phyloP scores from a whole-genome alignment of 2,113 vertebrate species.

The Cyprichromis sp. region DNA sequence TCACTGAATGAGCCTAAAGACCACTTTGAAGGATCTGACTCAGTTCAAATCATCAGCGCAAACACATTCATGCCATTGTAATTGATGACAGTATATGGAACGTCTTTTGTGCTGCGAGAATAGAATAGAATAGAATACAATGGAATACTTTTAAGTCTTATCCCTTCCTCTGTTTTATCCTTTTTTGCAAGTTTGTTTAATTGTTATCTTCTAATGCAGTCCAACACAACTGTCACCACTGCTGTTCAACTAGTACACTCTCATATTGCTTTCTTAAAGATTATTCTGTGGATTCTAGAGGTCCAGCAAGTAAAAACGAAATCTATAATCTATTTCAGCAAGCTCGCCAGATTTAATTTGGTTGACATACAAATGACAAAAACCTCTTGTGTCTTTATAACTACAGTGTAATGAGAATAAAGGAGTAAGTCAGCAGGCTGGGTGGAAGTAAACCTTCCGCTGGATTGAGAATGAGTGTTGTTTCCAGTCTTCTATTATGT shows the following conservation, averaged over 20 bases:
- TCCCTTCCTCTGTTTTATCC: not conserved
- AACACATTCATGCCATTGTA: slow-evolving; percentile 32
- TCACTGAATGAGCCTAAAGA: not conserved
- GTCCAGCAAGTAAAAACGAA: not conserved
- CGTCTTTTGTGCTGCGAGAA: not conserved
- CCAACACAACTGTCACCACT: not conserved
- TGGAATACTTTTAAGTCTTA: not conserved
- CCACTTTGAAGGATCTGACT: slow-evolving; percentile 49
- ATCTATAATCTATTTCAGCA: not conserved
- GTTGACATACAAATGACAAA: not conserved
- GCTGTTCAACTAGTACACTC: not conserved
- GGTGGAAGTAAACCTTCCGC: not conserved
- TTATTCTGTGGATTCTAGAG: not conserved
- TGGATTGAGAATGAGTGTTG: not conserved
- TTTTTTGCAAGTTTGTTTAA: not conserved
- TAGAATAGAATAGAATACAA: not conserved
- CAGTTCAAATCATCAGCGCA: not conserved
- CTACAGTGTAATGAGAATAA: not conserved
- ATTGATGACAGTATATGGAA: slow-evolving; percentile 30
- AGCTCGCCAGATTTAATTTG: not conserved
- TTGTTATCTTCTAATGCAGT: not conserved
- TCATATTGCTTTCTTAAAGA: not conserved
- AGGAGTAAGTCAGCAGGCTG: not conserved
- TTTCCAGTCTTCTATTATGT: not conserved
- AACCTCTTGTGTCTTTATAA: not conserved